These are phyloP conservation scores for Amblyjoppa fuscipennis DNA, from an alignment of 2,888 invertebrate genomes.

Conservation along the genomic window DNA sequence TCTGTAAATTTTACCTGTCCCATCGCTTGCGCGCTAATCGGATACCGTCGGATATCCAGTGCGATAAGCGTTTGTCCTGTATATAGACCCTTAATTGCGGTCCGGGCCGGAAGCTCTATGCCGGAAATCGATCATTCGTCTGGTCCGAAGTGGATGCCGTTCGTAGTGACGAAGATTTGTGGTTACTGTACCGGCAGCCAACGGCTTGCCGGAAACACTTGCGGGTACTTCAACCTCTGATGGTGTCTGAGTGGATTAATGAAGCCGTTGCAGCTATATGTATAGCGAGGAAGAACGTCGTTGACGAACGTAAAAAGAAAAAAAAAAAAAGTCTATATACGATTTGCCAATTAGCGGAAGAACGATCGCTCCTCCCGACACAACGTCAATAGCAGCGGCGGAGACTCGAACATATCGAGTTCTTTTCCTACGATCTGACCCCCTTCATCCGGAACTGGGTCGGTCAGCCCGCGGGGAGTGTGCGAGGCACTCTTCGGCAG, in stretches of 20 bases:
- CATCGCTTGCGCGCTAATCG: slow-evolving; percentile 17
- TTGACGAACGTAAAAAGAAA: slow-evolving; percentile 3
- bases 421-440: slow-evolving; percentile 23
- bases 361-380: slow-evolving; percentile 1
- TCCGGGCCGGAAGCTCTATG: slow-evolving; percentile 12
- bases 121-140: slow-evolving; percentile 47
- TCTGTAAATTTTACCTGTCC: background rate
- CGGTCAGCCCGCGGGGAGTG: slow-evolving; percentile 41
- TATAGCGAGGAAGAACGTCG: background rate
- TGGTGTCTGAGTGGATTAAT: slow-evolving; percentile 9
- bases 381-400: background rate
- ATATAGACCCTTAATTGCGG: slow-evolving; percentile 44
- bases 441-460: slow-evolving; percentile 46
- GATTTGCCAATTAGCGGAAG: slow-evolving; percentile 25
- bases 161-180: slow-evolving; percentile 46
- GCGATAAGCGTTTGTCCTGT: background rate
- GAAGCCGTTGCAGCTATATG: background rate
- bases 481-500: slow-evolving; percentile 13
- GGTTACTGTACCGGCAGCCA: slow-evolving; percentile 20
- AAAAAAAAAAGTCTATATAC: background rate
- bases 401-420: slow-evolving; percentile 14
- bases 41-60: slow-evolving; percentile 10
- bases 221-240: slow-evolving; percentile 26
- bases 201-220: slow-evolving; percentile 15
- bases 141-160: background rate